These are phyloP conservation scores for Hydropsyche tenuis DNA, from an alignment of 1,140 invertebrate genomes.

Conservation along the genomic window DNA sequence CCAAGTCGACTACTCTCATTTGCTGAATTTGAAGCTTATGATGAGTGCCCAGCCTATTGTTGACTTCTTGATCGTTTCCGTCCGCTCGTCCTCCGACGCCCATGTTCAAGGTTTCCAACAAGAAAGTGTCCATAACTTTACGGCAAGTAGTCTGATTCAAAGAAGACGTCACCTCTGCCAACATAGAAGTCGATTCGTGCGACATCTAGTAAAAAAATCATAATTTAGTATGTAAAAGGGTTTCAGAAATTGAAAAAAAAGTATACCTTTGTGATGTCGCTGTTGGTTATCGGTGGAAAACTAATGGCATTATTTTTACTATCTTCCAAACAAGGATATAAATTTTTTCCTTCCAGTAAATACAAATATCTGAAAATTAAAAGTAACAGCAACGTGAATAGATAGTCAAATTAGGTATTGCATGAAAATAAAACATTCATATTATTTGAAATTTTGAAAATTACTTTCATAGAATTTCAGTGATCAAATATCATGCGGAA, in stretches of 20 bases:
- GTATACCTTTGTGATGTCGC: slow-evolving; percentile 76
- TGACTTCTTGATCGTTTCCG: slow-evolving; percentile 55
- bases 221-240: background rate
- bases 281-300: slow-evolving; percentile 85
- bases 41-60: slow-evolving; percentile 43
- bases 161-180: slow-evolving; percentile 81
- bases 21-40: slow-evolving; percentile 67
- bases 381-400: too few species aligned
- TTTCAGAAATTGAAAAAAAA: background rate
- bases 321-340: slow-evolving; percentile 76
- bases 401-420: background rate
- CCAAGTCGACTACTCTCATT: slow-evolving; percentile 72
- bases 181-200: slow-evolving; percentile 68
- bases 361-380: slow-evolving; percentile 69
- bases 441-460: too few species aligned
- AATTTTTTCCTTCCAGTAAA: slow-evolving; percentile 74
- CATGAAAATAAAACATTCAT: too few species aligned
- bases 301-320: slow-evolving; percentile 71
- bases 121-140: slow-evolving; percentile 71
- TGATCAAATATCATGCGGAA: too few species aligned
- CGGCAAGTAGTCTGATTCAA: slow-evolving; percentile 71
- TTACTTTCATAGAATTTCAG: too few species aligned
- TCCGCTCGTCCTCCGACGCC: slow-evolving; percentile 57
- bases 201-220: slow-evolving; percentile 61
- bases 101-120: slow-evolving; percentile 68